A percentile compares a stretch with the other conserved stretches of the same genome.
Evolutionary conservation across 2,113 vertebrate genomes (phyloP).

Genomic region (Elaphurus davidianus): DNA sequence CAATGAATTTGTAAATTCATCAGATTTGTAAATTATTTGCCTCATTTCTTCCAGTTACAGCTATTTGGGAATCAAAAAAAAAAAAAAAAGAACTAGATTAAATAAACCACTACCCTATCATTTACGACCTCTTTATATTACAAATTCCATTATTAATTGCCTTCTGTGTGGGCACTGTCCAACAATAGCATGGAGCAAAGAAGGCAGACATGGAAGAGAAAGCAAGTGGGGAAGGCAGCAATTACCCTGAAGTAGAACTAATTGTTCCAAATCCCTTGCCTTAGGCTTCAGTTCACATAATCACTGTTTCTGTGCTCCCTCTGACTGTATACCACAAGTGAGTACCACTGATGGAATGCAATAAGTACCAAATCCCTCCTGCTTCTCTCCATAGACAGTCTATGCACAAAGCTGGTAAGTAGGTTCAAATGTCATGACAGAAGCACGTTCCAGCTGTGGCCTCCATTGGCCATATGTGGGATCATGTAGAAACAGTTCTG

Average conservation of each 20-base stretch:
- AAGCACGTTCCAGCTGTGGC: background rate
- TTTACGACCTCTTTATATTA: conserved; percentile 48
- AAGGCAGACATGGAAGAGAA: background rate
- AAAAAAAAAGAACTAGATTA: conserved; percentile 53
- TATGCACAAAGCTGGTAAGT: background rate
- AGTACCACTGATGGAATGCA: background rate
- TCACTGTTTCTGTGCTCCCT: background rate
- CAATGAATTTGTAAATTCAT: conserved; percentile 45
- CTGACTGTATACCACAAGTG: background rate
- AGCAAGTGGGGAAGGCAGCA: conserved; percentile 29
- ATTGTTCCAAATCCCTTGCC: background rate
- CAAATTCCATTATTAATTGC: conserved; percentile 44
- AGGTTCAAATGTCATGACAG: background rate
- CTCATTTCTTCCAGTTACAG: conserved; percentile 7
- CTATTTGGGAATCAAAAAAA: conserved; percentile 38
- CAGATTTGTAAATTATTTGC: conserved; percentile 47
- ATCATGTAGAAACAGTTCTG: background rate
- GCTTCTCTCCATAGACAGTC: background rate
- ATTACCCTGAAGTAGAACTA: conserved; percentile 43
- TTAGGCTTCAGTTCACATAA: background rate
- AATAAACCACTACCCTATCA: conserved; percentile 46
- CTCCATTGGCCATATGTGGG: background rate
- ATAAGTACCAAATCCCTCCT: background rate
- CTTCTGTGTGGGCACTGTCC: conserved; percentile 38
- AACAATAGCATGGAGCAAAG: background rate